Evolutionary conservation across 2,888 invertebrate species (phyloP), one percentile per base, ranked within the genome.

Genomic region (Agrilus cyanescens): DNA sequence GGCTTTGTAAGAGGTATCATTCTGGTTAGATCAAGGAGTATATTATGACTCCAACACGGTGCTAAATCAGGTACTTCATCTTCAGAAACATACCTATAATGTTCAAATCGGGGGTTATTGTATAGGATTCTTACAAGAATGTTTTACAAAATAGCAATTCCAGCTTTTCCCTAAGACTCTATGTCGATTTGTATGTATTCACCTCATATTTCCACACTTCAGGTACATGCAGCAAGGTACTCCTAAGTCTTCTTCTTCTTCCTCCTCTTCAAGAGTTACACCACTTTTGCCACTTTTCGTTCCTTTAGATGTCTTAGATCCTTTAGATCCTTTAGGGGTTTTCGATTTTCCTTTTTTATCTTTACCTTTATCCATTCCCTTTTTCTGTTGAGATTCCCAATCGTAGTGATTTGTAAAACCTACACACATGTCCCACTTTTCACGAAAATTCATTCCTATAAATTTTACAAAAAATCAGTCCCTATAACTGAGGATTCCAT

Each of bases 11-110:
- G 41, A 2, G 69, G 66, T 38, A 65, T 57, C 41, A 67, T 61
- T 35, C 69, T 59, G 1, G 60, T 59, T 51, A 64, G 60, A 16
- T 60, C 59, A 3, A 69, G 55, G 29, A 67, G 53, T 43, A 68
- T 53, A 13, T 56, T 50, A 47, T 68, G 67, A 36, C 52, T 53
- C 58, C 59, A 64, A 32, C 62, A 64, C 3, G 62, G 61, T 3
- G 62, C 50, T n/a, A 65, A 45, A 32, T 62, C 60, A 7, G 58
- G 57, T 15, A 62, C 50, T 14, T 38, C 46, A 6, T 54, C 48
- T n/a, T 46, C 47, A 8, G 46, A 37, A 16, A 41, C 36, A 37
- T 29, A 38, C 3, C 16, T 18, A 12, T 7, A 12, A 36, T 14
- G 7, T 10, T 8, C 2, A 14, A 33, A 1, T 15, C 31, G 10